A percentile compares a stretch with the other conserved stretches of the same genome.
These are phyloP conservation scores for Elephantulus edwardii DNA, from an alignment of 2,113 vertebrate species.

Conservation along the genomic window DNA sequence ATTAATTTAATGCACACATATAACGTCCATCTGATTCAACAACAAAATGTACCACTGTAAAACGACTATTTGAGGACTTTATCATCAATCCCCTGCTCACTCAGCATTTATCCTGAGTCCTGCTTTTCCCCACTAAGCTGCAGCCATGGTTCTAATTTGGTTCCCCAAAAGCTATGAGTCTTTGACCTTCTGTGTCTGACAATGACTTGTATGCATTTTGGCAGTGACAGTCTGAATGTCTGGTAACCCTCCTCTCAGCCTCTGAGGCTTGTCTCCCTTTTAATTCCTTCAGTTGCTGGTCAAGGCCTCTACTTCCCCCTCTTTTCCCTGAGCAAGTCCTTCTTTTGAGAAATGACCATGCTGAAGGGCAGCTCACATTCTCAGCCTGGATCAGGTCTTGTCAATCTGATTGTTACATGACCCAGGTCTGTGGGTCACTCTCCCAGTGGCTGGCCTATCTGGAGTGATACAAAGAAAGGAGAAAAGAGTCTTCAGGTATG, in stretches of 20 bases:
- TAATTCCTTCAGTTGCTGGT: background rate
- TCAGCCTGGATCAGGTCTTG: conserved; percentile 16
- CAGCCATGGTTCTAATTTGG: background rate
- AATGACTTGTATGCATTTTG: conserved; percentile 1
- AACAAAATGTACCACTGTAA: background rate
- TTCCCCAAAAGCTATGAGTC: background rate
- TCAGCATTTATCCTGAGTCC: background rate
- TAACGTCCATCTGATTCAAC: conserved; percentile 14
- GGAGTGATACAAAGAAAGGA: conserved; percentile 32
- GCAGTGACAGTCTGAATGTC: conserved; percentile 35
- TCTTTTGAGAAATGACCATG: conserved; percentile 56
- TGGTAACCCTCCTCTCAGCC: conserved; percentile 35
- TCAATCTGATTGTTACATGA: conserved; percentile 59
- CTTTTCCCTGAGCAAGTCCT: background rate
- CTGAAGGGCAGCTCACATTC: background rate
- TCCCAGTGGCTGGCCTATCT: background rate
- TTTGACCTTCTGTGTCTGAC: conserved; percentile 25
- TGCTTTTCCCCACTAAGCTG: background rate
- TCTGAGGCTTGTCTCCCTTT: conserved; percentile 1
- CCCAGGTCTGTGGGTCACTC: conserved; percentile 13
- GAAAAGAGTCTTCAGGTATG: background rate
- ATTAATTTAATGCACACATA: background rate
- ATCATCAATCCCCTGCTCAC: background rate
- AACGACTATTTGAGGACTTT: background rate
- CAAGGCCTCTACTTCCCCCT: background rate